Evolutionary conservation across 2,797 vertebrate species (phyloP), one percentile per base, ranked within the genome.

Genomic region (Euphonia xanthogaster): DNA sequence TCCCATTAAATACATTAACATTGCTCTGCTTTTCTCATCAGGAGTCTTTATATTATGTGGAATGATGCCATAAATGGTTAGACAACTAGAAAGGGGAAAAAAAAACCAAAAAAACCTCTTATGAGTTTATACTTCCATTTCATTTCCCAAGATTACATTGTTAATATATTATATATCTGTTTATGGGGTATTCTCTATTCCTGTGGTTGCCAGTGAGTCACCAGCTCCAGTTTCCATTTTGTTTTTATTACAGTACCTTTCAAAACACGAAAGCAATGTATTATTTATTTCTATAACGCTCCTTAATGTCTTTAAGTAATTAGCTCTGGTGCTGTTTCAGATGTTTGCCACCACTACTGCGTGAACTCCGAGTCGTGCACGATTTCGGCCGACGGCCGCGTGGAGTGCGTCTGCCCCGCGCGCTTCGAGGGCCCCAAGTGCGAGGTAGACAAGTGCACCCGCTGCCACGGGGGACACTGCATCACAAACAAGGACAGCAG

Each of bases 351-450:
- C 94, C 99, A 99, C 96, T 99, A 99, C 94, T 99, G 99, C 68
- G 98, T 99, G 85, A 99, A 99, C 97, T 99, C 99, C 39, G 99
- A 99, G 84, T 99, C 99, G 9, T 99, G 99, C 97, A 98, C 98
- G 1, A 97, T 99, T 55, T 98, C 98, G 23, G 98, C 98, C 30
- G 99, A 99, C 4, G 99, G 99, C 67, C 98, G 98, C 4, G 99
- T 99, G 93, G 98, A 99, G 68, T 99, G 99, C 73, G 98, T 99
- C 77, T 99, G 99, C 84, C 99, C 99, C 0, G 92, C 97, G 72
- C 98, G 98, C 76, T 99, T 98, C 27, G 99, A 99, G 96, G 99
- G 99, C 55, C 98, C 98, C 85, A 99, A 99, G 96, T 99, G 99
- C 55, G 99, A 99, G 97, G 88, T 98, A 91, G 99, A 99, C 98